phyloP scores from a whole-genome alignment of 92 coral and sea anemone genomes.

The Phymanthus crucifer region DNA sequence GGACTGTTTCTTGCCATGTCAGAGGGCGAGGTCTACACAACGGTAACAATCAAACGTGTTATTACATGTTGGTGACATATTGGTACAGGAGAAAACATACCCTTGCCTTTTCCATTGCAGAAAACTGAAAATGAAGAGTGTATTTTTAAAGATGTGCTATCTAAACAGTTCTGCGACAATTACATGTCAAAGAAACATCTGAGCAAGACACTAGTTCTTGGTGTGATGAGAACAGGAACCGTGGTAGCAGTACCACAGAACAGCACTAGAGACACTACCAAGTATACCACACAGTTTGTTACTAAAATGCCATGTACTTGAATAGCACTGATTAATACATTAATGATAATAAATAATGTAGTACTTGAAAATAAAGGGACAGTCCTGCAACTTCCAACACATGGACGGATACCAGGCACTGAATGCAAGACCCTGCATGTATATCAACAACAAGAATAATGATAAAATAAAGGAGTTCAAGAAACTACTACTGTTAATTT shows the following conservation, averaged over 20 bases:
- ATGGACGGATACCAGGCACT: too few species aligned
- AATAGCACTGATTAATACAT: neutral
- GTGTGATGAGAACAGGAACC: conserved; percentile 27
- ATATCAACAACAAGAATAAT: too few species aligned
- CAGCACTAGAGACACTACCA: conserved; percentile 15
- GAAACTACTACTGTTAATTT: neutral
- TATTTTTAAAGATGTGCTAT: conserved; percentile 35
- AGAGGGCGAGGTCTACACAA: conserved; percentile 68
- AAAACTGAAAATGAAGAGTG: conserved; percentile 38
- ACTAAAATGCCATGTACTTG: conserved; percentile 25
- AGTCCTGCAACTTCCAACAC: too few species aligned
- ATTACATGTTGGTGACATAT: too few species aligned
- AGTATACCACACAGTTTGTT: conserved; percentile 16
- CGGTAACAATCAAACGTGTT: conserved; percentile 44
- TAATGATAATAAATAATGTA: neutral
- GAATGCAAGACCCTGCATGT: too few species aligned
- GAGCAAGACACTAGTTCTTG: conserved; percentile 14
- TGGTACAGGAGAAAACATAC: too few species aligned
- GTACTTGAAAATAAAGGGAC: neutral
- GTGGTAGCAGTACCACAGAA: conserved; percentile 16
- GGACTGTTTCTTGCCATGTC: conserved; percentile 63
- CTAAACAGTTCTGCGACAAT: conserved; percentile 45
- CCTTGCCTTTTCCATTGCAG: conserved; percentile 6
- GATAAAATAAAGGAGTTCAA: neutral
- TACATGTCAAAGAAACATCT: conserved; percentile 19